These are phyloP conservation scores for Mesorhabditis spiculigera DNA, from an alignment of 2,888 invertebrate genomes.

Conservation along the genomic window DNA sequence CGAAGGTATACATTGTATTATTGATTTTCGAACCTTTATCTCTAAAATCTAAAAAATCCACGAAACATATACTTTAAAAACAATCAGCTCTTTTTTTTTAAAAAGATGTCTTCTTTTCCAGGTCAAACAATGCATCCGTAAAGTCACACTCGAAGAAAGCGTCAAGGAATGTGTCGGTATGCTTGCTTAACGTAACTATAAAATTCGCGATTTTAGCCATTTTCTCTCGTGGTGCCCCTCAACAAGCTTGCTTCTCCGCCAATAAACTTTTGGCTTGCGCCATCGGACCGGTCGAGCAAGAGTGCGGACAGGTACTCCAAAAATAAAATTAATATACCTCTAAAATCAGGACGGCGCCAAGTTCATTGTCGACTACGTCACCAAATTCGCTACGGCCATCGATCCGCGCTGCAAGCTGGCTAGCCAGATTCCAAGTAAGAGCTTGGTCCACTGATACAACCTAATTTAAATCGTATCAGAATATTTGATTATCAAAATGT, in stretches of 20 bases:
- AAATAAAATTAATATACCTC: background rate
- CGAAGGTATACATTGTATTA: constrained; percentile 23
- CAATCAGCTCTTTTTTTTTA: too few species aligned
- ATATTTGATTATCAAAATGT: constrained; percentile 9
- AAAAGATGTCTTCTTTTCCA: constrained; percentile 13
- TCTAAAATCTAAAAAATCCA: constrained; percentile 3
- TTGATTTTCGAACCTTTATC: constrained; percentile 18
- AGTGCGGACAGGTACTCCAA: background rate
- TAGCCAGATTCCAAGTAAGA: constrained; percentile 34
- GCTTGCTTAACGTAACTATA: background rate
- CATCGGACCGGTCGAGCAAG: constrained; percentile 29
- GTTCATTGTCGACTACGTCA: constrained; percentile 46
- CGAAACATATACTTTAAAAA: background rate
- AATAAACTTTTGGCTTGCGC: constrained; percentile 48
- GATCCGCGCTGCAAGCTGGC: constrained; percentile 45
- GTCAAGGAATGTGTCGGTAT: constrained; percentile 43
- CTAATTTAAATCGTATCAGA: background rate
- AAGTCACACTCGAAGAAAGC: constrained; percentile 20
- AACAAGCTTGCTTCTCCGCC: constrained; percentile 51
- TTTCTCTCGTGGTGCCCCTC: constrained; percentile 53
- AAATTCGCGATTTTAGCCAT: constrained; percentile 15
- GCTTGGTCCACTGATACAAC: too few species aligned
- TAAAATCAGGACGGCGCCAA: constrained; percentile 24
- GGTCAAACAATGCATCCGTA: constrained; percentile 41
- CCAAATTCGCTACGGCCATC: constrained; percentile 50